Evolutionary conservation across 2,888 invertebrate species (phyloP).

Genomic region (Dusona sp.): DNA sequence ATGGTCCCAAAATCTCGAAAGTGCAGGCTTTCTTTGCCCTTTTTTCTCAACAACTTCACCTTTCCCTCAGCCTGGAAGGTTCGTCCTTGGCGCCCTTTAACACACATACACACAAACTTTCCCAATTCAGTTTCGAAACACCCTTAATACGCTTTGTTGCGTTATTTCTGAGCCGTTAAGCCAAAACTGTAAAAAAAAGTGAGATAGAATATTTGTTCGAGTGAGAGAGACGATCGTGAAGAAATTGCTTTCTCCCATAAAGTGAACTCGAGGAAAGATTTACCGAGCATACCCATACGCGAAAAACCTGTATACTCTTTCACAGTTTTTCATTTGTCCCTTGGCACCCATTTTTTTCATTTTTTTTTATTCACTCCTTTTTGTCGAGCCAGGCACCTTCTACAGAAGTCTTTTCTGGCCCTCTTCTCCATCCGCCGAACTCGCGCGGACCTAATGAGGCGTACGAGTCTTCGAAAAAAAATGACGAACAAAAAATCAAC

Average conservation of each 20-base stretch:
- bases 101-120: slow-evolving; percentile 12
- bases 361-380: neutral
- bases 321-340: slow-evolving; percentile 48
- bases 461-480: slow-evolving; percentile 37
- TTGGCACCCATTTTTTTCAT: slow-evolving; percentile 22
- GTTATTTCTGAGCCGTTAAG: slow-evolving; percentile 79
- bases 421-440: neutral
- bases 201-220: neutral
- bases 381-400: slow-evolving; percentile 38
- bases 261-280: slow-evolving; percentile 36
- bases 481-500: slow-evolving; percentile 28
- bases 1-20: slow-evolving; percentile 51
- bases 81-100: slow-evolving; percentile 5
- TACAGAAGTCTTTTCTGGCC: slow-evolving; percentile 24
- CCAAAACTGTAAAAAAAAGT: slow-evolving; percentile 48
- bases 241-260: slow-evolving; percentile 46
- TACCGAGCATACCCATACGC: slow-evolving; percentile 17
- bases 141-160: slow-evolving; percentile 70
- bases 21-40: slow-evolving; percentile 36
- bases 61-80: slow-evolving; percentile 15
- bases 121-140: neutral
- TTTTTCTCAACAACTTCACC: slow-evolving; percentile 27
- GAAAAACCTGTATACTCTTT: slow-evolving; percentile 61
- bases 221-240: neutral
- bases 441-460: slow-evolving; percentile 65